phyloP scores from a whole-genome alignment of 1,140 invertebrate genomes.

The Ceratina japonica region DNA sequence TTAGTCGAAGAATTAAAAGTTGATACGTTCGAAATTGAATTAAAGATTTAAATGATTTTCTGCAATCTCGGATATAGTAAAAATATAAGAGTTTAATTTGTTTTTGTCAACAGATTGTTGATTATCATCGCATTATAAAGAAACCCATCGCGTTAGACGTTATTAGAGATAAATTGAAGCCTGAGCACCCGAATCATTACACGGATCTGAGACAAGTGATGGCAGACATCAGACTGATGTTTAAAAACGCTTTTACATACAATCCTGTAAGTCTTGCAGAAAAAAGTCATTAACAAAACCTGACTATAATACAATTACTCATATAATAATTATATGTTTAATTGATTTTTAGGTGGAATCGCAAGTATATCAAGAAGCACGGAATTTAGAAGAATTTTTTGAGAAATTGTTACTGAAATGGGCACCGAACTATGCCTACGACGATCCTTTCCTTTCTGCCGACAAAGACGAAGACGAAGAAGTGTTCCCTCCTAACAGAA shows the following conservation, averaged over 20 bases:
- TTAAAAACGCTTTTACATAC: constrained; percentile 91
- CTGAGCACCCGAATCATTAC: constrained; percentile 86
- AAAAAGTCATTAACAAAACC: constrained; percentile 5
- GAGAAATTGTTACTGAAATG: constrained; percentile 90
- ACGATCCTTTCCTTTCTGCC: constrained; percentile 76
- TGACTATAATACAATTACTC: not conserved
- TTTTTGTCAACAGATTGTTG: constrained; percentile 82
- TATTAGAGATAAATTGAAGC: constrained; percentile 88
- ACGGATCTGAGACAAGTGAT: constrained; percentile 88
- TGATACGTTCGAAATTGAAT: no score
- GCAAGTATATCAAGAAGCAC: constrained; percentile 91
- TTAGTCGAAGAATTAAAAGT: no score
- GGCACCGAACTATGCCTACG: constrained; percentile 87
- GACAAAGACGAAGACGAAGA: constrained; percentile 79
- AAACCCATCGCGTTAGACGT: constrained; percentile 92
- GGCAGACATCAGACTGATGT: constrained; percentile 90
- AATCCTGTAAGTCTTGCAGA: constrained; percentile 85
- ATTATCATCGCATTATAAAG: constrained; percentile 88
- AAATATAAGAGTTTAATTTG: constrained; percentile 9
- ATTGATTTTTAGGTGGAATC: constrained; percentile 84
- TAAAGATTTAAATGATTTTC: no score
- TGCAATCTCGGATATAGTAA: not conserved
- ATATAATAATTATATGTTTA: constrained; percentile 12
- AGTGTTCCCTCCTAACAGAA: constrained; percentile 80
- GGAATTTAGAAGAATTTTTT: constrained; percentile 91